Percentiles rank a stretch among this genome's conserved stretches.
These are phyloP conservation scores for Epirrhoe tristata DNA, from an alignment of 2,888 invertebrate species.

Conservation along the genomic window DNA sequence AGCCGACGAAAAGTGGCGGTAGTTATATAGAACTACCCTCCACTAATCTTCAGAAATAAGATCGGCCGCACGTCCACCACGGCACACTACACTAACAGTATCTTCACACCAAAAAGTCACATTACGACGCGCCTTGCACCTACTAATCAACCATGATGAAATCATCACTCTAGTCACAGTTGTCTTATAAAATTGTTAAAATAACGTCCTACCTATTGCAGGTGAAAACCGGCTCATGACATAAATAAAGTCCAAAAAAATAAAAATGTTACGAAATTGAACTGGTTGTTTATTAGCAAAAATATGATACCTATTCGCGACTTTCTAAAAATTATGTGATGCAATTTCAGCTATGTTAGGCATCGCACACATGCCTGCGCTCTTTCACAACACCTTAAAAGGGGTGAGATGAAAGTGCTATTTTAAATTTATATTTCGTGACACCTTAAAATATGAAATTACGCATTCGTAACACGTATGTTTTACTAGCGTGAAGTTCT, in stretches of 20 bases:
- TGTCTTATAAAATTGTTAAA: background rate
- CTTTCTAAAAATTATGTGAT: constrained; percentile 51
- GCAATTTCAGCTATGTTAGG: constrained; percentile 47
- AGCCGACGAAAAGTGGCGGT: no score
- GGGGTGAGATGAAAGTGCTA: constrained; percentile 38
- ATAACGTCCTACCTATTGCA: background rate
- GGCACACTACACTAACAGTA: no score
- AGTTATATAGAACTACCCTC: no score
- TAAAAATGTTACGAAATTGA: constrained; percentile 35
- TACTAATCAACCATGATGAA: no score
- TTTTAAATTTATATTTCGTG: constrained; percentile 33
- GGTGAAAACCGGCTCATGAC: background rate
- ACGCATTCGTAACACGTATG: background rate
- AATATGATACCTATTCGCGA: constrained; percentile 35
- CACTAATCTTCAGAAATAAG: no score
- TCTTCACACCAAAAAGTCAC: no score
- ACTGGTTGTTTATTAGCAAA: constrained; percentile 35
- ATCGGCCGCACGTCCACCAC: no score
- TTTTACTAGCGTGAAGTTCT: no score
- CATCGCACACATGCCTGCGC: constrained; percentile 34
- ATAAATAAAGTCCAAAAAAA: constrained; percentile 31
- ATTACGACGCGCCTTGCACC: no score
- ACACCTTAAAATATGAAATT: constrained; percentile 34
- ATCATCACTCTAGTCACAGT: background rate
- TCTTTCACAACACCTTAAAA: constrained; percentile 50